Percentiles rank a stretch among this genome's conserved stretches.
These are phyloP conservation scores for Aphodius sticticus DNA, from an alignment of 2,888 invertebrate species.

Conservation along the genomic window DNA sequence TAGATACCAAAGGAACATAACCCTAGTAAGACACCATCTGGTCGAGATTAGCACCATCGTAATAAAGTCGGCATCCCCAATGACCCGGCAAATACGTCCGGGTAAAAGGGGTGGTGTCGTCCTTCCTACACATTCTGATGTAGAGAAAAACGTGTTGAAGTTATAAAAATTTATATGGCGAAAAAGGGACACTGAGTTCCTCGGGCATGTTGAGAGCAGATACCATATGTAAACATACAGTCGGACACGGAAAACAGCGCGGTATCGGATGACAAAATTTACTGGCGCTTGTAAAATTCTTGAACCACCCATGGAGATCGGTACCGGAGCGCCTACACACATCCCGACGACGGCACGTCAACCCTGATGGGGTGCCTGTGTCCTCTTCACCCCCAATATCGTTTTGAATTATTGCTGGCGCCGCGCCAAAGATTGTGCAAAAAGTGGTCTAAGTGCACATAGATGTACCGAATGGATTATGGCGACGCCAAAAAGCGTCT, in stretches of 20 bases:
- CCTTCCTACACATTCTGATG: not conserved
- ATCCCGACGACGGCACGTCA: not conserved
- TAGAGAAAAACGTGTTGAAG: not conserved
- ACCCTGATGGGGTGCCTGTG: not conserved
- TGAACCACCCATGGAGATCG: not conserved
- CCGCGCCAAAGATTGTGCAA: not conserved
- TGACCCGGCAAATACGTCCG: not conserved
- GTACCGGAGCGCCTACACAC: not conserved
- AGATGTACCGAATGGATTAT: not conserved
- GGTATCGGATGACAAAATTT: not conserved
- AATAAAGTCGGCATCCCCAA: not conserved
- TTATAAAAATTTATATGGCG: conserved; percentile 4
- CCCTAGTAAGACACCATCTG: not conserved
- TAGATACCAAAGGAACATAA: not conserved
- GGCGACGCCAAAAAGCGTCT: not conserved
- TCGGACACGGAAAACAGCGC: not conserved
- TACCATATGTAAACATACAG: not conserved
- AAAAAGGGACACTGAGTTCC: not conserved
- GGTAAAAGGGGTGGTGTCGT: not conserved
- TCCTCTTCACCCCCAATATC: not conserved
- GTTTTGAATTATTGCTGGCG: conserved; percentile 4
- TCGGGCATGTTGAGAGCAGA: not conserved
- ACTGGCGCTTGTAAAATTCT: not conserved
- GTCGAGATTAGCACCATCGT: not conserved
- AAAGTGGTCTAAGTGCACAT: conserved; percentile 4